Base-by-base conservation (phyloP, 2,113 vertebrate species). In the Urocolius indicus region DNA sequence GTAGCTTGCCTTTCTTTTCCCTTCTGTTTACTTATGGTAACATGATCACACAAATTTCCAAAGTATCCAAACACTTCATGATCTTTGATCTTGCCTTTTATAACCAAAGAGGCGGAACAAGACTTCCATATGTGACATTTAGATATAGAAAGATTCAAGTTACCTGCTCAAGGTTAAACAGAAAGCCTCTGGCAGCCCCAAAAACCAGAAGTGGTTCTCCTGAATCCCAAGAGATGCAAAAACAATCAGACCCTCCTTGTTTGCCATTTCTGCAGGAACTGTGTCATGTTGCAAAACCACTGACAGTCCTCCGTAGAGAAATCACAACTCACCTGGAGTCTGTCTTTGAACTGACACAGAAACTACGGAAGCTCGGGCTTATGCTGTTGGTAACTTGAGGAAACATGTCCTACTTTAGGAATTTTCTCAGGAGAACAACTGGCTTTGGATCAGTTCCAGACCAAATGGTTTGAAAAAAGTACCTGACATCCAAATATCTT, bases 61-160 rank as follows among this genome's bases (percentile, higher is more conserved):
- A 54, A 67, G 65, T 84, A 81, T n/a, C 61, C 79, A 84, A 89
- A 82, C 84, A 95, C 54, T 86, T 79, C 32, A 41, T 23, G 54
- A 75, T 45, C 76, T 96, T 96, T 96, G 86, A 96, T 86, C 76
- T 75, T 78, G 73, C 57, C 57, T 57, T 87, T 86, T 86, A 41
- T 17, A 90, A 75, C 24, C 11, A 9, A 77, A 66, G 29, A 61
- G 48, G 75, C 0, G 0, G 59, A 95, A 94, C 16, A 2, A 63
- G 61, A 61, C 41, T 77, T 90, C 36, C 8, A 0, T 10, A 52
- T 18, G 72, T 46, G 48, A 58, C n/a, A 82, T 76, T 75, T 11
- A 52, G 65, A 55, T 65, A 55, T 0, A 69, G 55, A 87, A 87
- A 72, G 68, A 63, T 41, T 89, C 34, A 52, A 67, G 69, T 84